Evolutionary conservation across 2,888 invertebrate species (phyloP), one percentile per base, ranked within the genome.

Genomic region (Suillia variegata): DNA sequence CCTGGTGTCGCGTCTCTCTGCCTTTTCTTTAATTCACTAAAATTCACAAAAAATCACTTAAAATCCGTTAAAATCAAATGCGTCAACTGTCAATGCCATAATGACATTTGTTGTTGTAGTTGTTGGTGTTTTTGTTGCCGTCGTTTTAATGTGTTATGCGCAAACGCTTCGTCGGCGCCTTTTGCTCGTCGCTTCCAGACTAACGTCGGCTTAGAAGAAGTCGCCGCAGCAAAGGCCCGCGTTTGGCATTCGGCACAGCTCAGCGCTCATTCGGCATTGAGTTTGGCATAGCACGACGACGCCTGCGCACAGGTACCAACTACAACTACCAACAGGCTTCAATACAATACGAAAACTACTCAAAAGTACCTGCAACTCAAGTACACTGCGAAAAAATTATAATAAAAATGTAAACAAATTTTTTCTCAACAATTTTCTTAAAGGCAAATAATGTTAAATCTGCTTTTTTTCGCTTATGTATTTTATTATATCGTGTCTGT

Each of bases 181-280:
- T n/a, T 59, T 54, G 42, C 54, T 48, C 54, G 54, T 54, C 59
- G 49, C 21, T 50, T 50, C 17, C 22, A 49, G 59, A 38, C 38
- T 38, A 38, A 38, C 6, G 38, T 38, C 38, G 6, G n/a, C 38
- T 3, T 4, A 38, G 4, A 38, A n/a, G 4, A 38, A 38, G 12
- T 38, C 38, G 4, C 38, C 10, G 38, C 38, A 13, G 10, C 38
- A 38, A 38, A 38, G n/a, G 38, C n/a, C 38, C 38, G n/a, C n/a
- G 10, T 38, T 38, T n/a, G 38, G n/a, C 15, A 4, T 13, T 13
- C 26, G 26, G 26, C 26, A 13, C 38, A n/a, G 10, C 13, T 38
- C n/a, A n/a, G 38, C 10, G 38, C 10, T 38, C 38, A n/a, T 38
- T 38, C n/a, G n/a, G n/a, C n/a, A n/a, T n/a, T 38, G 15, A 38